A percentile compares a stretch with the other conserved stretches of the same genome.
Evolutionary conservation across 1,140 invertebrate genomes (phyloP).

Genomic region (Manduca sexta): DNA sequence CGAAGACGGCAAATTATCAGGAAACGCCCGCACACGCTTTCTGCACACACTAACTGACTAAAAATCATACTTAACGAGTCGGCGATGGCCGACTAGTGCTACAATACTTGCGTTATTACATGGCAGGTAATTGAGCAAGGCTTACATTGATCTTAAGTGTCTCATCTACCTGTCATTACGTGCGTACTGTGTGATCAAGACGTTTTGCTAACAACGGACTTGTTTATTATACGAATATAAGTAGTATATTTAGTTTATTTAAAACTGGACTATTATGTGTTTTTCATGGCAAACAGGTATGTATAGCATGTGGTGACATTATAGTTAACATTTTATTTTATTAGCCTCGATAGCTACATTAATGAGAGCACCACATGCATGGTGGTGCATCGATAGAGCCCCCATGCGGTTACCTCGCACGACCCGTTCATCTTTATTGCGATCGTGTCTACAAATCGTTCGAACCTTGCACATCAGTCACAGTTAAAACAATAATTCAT

Average conservation of each 20-base stretch:
- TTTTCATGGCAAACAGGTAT: no score
- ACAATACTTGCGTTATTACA: conserved; percentile 17
- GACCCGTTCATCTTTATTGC: conserved; percentile 20
- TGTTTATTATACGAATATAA: no score
- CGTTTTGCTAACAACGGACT: conserved; percentile 8
- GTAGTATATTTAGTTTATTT: no score
- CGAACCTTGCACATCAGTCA: not conserved
- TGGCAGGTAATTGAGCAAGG: conserved; percentile 14
- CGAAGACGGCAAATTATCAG: conserved; percentile 44
- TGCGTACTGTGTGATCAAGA: not conserved
- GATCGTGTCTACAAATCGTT: conserved; percentile 5
- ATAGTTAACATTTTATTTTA: not conserved
- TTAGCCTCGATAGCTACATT: not conserved
- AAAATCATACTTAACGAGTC: conserved; percentile 41
- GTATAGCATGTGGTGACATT: no score
- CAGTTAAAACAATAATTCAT: conserved; percentile 14
- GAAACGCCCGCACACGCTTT: conserved; percentile 54
- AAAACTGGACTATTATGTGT: no score
- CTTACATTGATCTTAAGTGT: conserved; percentile 15
- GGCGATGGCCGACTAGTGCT: conserved; percentile 18
- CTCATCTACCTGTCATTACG: not conserved
- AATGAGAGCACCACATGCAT: conserved; percentile 17
- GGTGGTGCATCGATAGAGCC: conserved; percentile 43
- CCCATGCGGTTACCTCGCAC: conserved; percentile 29
- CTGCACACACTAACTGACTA: conserved; percentile 52